Percentiles rank a stretch among this genome's conserved stretches.
Evolutionary conservation across 2,113 vertebrate species (phyloP).

Genomic region (Chlorodrepanis virens): DNA sequence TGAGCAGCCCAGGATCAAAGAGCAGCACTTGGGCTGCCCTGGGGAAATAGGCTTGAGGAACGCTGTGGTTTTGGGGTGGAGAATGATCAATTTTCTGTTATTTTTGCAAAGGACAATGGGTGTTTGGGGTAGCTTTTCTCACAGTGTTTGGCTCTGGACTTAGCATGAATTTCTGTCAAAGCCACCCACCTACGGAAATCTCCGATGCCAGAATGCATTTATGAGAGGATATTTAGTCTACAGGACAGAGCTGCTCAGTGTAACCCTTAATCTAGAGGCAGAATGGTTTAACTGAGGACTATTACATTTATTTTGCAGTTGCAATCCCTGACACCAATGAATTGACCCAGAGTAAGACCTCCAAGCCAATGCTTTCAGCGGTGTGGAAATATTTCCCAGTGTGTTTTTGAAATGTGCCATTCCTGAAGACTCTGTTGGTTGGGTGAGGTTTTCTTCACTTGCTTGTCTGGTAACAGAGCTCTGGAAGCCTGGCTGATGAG

Average conservation of each 20-base stretch:
- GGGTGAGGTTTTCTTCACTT: neutral
- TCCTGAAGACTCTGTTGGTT: neutral
- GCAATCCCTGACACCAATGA: neutral
- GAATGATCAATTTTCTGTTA: neutral
- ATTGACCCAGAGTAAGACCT: neutral
- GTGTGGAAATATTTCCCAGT: neutral
- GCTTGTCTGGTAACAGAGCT: neutral
- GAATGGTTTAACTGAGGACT: neutral
- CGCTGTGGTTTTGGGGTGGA: neutral
- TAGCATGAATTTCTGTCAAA: neutral
- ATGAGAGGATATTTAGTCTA: neutral
- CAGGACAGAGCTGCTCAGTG: neutral
- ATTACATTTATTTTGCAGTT: neutral
- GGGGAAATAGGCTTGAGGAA: neutral
- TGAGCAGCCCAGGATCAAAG: neutral
- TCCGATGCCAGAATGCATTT: neutral
- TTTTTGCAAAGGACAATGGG: slow-evolving; percentile 4
- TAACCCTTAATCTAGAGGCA: neutral
- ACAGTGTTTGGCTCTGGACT: neutral
- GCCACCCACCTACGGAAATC: neutral
- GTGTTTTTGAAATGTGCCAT: neutral
- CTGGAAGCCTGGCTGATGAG: neutral
- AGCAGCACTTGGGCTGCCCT: neutral
- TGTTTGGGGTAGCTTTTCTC: neutral
- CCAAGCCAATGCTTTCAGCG: neutral